phyloP scores from a whole-genome alignment of 2,797 vertebrate species.

The Gymnothorax javanicus region DNA sequence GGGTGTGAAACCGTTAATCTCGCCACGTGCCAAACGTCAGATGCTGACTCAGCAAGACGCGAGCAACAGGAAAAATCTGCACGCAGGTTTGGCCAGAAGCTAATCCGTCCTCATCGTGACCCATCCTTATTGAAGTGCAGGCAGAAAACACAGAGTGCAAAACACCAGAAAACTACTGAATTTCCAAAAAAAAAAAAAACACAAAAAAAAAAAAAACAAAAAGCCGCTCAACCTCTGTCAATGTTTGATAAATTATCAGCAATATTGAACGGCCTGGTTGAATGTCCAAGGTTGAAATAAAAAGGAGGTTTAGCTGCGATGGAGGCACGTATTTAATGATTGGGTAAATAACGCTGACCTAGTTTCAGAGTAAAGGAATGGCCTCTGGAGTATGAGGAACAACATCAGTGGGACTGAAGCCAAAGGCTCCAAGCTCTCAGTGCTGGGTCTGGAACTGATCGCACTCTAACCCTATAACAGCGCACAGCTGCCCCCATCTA shows the following conservation, averaged over 20 bases:
- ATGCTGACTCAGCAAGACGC: slow-evolving; percentile 43
- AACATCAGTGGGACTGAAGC: slow-evolving; percentile 18
- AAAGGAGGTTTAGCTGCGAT: slow-evolving; percentile 17
- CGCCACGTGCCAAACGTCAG: slow-evolving; percentile 42
- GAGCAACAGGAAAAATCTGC: slow-evolving; percentile 39
- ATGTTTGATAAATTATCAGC: slow-evolving; percentile 32
- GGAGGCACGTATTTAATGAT: background rate
- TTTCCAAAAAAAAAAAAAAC: background rate
- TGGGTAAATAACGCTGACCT: slow-evolving; percentile 35
- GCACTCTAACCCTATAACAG: slow-evolving; percentile 1
- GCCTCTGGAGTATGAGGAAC: slow-evolving; percentile 8
- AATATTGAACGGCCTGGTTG: background rate
- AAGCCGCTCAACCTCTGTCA: slow-evolving; percentile 11
- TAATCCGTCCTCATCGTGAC: slow-evolving; percentile 18
- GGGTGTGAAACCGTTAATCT: slow-evolving; percentile 60
- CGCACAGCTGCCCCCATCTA: background rate
- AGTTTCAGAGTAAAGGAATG: slow-evolving; percentile 25
- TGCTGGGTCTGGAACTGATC: background rate
- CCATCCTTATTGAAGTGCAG: slow-evolving; percentile 2
- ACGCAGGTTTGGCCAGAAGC: slow-evolving; percentile 8
- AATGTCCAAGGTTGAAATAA: slow-evolving; percentile 30
- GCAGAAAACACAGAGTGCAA: background rate
- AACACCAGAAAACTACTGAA: background rate
- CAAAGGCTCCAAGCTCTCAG: background rate
- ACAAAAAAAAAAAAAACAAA: background rate